Evolutionary conservation across 2,797 vertebrate genomes (phyloP).

Genomic region (Darevskia mixta): DNA sequence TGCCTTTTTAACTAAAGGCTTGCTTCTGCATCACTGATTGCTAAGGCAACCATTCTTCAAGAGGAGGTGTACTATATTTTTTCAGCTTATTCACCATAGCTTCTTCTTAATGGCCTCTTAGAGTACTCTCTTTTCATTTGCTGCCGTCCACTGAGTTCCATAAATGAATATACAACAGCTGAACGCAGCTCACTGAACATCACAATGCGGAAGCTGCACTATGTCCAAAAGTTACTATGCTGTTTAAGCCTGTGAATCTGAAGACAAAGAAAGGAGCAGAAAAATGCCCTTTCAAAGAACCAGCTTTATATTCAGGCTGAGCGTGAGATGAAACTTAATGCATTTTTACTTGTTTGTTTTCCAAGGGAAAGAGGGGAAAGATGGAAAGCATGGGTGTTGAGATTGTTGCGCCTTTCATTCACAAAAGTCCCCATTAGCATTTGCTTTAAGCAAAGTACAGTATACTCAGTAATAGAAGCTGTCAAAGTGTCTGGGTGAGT

Average conservation of each 20-base stretch:
- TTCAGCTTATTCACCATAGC: constrained; percentile 23
- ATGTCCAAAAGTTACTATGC: constrained; percentile 30
- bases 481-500: constrained; percentile 58
- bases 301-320: constrained; percentile 65
- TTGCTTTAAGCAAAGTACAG: constrained; percentile 60
- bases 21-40: constrained; percentile 20
- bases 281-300: constrained; percentile 73
- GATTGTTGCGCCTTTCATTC: constrained; percentile 64
- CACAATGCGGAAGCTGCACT: constrained; percentile 36
- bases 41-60: constrained; percentile 38
- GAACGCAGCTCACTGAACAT: neutral
- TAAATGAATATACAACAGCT: constrained; percentile 3
- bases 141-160: constrained; percentile 13
- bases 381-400: constrained; percentile 60
- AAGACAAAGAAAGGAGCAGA: constrained; percentile 66
- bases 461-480: constrained; percentile 60
- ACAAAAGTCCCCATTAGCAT: constrained; percentile 74
- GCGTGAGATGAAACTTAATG: constrained; percentile 78
- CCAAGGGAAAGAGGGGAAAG: constrained; percentile 58
- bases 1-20: constrained; percentile 35
- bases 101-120: constrained; percentile 45
- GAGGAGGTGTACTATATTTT: neutral
- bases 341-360: constrained; percentile 62
- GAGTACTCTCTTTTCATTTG: neutral
- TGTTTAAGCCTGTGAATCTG: constrained; percentile 71